Conservation (phyloP, 2,888 invertebrate species). For the Eurytoma adleriae region DNA sequence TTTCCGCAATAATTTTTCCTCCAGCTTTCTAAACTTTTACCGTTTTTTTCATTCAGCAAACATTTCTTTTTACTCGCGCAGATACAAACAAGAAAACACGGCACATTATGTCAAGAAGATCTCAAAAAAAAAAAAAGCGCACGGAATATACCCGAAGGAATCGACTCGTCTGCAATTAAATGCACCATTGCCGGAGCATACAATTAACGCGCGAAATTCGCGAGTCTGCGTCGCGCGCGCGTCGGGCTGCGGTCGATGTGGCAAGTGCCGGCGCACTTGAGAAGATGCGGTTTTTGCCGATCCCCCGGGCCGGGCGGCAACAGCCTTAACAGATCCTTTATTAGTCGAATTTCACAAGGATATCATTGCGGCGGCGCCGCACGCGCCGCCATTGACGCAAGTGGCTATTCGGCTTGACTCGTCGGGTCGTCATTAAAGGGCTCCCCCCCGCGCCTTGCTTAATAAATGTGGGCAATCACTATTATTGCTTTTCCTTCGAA, state of each 20-base stretch:
- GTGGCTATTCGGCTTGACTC: background rate
- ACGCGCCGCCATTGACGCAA: slow-evolving; percentile 44
- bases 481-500: slow-evolving; percentile 8
- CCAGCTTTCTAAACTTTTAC: slow-evolving; percentile 19
- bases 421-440: too few species aligned
- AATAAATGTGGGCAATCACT: slow-evolving; percentile 28
- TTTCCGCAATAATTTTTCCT: background rate
- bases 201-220: slow-evolving; percentile 46
- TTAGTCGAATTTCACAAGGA: slow-evolving; percentile 46
- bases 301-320: background rate
- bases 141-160: background rate
- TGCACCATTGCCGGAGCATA: slow-evolving; percentile 7
- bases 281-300: slow-evolving; percentile 36
- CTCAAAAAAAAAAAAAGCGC: background rate
- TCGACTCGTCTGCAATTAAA: slow-evolving; percentile 9
- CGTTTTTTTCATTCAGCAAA: background rate
- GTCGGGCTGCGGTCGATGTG: slow-evolving; percentile 41
- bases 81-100: too few species aligned
- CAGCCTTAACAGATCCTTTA: slow-evolving; percentile 41
- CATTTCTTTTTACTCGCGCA: too few species aligned
- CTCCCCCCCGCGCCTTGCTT: background rate
- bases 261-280: slow-evolving; percentile 51
- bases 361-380: slow-evolving; percentile 26
- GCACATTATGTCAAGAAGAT: too few species aligned
- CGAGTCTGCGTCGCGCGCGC: background rate